Evolutionary conservation across 2,888 invertebrate genomes (phyloP), one percentile per base, ranked within the genome.

Genomic region (Rotaria sp.): DNA sequence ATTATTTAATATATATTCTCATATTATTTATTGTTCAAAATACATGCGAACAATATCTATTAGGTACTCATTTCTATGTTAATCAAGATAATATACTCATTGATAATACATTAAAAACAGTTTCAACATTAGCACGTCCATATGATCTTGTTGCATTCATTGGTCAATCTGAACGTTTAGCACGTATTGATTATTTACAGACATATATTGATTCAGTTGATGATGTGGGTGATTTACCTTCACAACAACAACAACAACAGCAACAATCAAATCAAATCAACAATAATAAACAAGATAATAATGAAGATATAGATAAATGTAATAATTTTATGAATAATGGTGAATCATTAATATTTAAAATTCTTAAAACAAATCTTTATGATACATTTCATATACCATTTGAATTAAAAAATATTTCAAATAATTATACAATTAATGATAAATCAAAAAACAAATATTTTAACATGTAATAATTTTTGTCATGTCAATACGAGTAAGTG

Each of bases 121-220:
- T 84, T 30, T 86, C 50, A 50, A 86, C 86, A 18, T 41, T 86
- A 50, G 48, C 67, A 67, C 45, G 86, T 30, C 86, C 86, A 38
- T 86, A 86, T 52, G 86, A 86, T 84, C 55, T 86, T 10, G 84
- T 84, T 50, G 50, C 86, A n/a, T 86, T 86, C 84, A 52, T 86
- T 48, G 59, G 84, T 10, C 86, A 86, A 86, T 67, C 84, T 8
- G 86, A 86, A 55, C 57, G 86, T 26, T 38, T 86, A 13, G 38
- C n/a, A n/a, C 57, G 84, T 2, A 21, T 86, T 5, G 84, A 86
- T 35, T 5, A 48, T 84, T 67, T 86, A 18, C 84, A 86, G 50
- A 45, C 80, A 45, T 80, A 45, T n/a, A 41, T 45, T 26, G 80
- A 80, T n/a, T 45, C 67, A 45, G 80, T 45, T 45, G 80, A 80